These are phyloP conservation scores for Diplolepis rosae DNA, from an alignment of 2,888 invertebrate species.

Conservation along the genomic window DNA sequence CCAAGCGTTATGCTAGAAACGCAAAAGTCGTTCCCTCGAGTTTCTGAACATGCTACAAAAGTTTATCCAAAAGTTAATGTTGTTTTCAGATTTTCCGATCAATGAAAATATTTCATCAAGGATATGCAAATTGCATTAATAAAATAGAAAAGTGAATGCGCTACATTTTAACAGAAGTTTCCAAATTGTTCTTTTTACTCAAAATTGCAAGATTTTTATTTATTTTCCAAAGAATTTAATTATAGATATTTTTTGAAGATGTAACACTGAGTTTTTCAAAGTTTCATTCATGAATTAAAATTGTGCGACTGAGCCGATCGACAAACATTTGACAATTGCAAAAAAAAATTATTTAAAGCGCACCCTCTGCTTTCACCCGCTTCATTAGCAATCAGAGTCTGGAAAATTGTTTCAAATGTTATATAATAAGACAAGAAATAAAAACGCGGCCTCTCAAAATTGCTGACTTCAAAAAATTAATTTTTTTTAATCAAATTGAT, in stretches of 20 bases:
- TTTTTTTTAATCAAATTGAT: neutral
- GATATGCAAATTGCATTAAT: no score
- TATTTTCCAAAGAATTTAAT: no score
- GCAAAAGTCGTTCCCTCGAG: constrained; percentile 14
- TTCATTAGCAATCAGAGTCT: neutral
- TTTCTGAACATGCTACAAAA: neutral
- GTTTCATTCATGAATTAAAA: neutral
- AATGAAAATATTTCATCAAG: neutral
- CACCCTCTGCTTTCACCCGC: neutral
- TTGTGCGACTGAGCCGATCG: constrained; percentile 2
- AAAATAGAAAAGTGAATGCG: no score
- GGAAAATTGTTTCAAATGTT: neutral
- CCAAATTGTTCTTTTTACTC: no score
- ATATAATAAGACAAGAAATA: neutral
- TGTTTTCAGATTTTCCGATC: neutral
- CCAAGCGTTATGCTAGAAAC: neutral
- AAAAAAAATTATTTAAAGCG: constrained; percentile 3
- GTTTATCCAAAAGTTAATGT: neutral
- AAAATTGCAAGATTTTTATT: no score
- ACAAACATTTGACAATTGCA: neutral
- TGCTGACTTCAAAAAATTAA: neutral
- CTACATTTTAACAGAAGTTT: no score
- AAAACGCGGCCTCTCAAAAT: neutral
- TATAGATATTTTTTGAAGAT: no score
- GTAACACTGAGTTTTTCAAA: neutral